Conservation (phyloP, 2,113 vertebrate genomes). For the Calonectris borealis region DNA sequence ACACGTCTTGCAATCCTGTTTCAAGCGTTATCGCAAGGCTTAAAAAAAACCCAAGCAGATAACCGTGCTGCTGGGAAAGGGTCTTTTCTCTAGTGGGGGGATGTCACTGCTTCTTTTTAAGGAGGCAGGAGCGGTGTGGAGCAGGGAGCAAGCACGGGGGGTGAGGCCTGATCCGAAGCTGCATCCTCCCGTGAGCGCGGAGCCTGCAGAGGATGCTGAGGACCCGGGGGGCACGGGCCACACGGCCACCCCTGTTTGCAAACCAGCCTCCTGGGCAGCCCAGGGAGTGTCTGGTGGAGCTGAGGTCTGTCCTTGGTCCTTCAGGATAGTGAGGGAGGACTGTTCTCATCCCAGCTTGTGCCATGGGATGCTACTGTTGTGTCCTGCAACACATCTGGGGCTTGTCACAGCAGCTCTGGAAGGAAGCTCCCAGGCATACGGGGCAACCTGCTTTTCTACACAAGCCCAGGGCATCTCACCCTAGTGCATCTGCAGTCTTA, state of each 20-base stretch:
- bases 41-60: neutral
- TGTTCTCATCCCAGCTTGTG: neutral
- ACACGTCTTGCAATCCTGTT: neutral
- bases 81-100: neutral
- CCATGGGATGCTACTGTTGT: neutral
- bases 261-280: neutral
- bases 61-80: neutral
- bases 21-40: neutral
- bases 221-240: accelerated
- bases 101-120: neutral
- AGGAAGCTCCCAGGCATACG: neutral
- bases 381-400: neutral
- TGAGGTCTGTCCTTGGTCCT: neutral
- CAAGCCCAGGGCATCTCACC: neutral
- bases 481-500: neutral
- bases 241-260: accelerated
- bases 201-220: neutral
- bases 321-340: neutral
- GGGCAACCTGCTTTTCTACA: neutral
- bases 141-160: accelerated
- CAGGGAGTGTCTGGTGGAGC: neutral
- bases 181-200: accelerated
- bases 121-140: accelerated
- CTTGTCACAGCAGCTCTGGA: neutral
- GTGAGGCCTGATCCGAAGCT: neutral